Evolutionary conservation across 2,888 invertebrate genomes (phyloP), one percentile per base, ranked within the genome.

Genomic region (Caenorhabditis becei): DNA sequence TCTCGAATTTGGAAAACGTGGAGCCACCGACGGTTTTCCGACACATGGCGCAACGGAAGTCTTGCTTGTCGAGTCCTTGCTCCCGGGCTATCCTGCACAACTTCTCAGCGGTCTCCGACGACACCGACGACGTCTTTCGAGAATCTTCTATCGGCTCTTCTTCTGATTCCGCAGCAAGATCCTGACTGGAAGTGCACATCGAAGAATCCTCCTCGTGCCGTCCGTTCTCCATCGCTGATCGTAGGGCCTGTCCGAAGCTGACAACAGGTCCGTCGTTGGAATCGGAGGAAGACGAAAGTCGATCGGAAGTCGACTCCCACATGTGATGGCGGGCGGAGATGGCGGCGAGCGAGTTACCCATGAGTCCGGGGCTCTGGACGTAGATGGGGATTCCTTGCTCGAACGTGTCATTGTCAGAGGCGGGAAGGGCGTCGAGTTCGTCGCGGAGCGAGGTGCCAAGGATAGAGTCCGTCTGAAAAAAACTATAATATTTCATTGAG

Each of bases 31-130:
- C 84, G 18, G 88, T 78, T 69, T 86, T 80, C 18, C 82, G 51
- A 65, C 91, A 91, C 77, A 88, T 86, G 10, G 87, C 80, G 62
- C 91, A 91, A 26, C 90, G 82, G 65, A 87, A 90, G 53, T 88
- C 87, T 78, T 91, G 91, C 0, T 84, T 65, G 62, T 87, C 86
- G 8, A 91, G 83, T 1, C 91, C 91, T 18, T 65, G 32, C 67
- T 91, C 91, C 26, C 65, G 63, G 7, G 89, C 79, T 51, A 91
- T 83, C 37, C 74, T 47, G n/a, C 82, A 82, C 54, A 85, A 35
- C 44, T 81, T 75, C 7, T 74, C 69, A 7, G 61, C 47, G n/a
- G 54, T 62, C 24, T 82, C 74, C n/a, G 37, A 53, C 8, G 67
- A 67, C 7, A 71, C 63, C 10, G 81, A 65, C 10, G 81, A 65